These are phyloP conservation scores for Polymixis flavicincta DNA, from an alignment of 2,888 invertebrate species.

Conservation along the genomic window DNA sequence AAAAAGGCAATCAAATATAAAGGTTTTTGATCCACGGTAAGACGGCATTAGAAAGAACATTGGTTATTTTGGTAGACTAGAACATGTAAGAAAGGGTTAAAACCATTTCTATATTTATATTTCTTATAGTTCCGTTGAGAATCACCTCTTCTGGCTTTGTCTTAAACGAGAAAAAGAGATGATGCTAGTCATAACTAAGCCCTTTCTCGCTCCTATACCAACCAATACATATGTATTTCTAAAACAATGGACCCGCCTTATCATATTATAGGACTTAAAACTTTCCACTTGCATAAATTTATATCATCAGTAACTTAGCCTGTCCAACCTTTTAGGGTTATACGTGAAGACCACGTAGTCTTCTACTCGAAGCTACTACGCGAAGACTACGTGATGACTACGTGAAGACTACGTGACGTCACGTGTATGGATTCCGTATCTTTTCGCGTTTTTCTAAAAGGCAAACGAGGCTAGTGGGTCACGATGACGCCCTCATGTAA, in stretches of 20 bases:
- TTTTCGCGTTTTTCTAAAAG: conserved; percentile 48
- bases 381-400: not conserved
- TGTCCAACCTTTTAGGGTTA: conserved; percentile 22
- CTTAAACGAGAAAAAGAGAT: too few relatives aligned
- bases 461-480: conserved; percentile 59
- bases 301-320: conserved; percentile 7
- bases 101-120: not conserved
- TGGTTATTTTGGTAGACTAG: not conserved
- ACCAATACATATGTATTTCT: not conserved
- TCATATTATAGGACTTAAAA: not conserved
- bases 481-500: conserved; percentile 51
- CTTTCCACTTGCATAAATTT: not conserved
- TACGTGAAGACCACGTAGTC: not conserved
- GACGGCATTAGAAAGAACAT: not conserved
- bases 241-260: not conserved
- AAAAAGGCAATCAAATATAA: not conserved
- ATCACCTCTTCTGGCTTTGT: not conserved
- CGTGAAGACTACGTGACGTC: conserved; percentile 28
- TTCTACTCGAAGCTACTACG: too few relatives aligned
- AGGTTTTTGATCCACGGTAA: not conserved
- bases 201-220: not conserved
- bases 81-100: not conserved
- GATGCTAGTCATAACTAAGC: not conserved
- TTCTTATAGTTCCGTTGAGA: not conserved
- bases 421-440: conserved; percentile 44